Percentiles rank a stretch among this genome's conserved stretches.
Evolutionary conservation across 2,113 vertebrate species (phyloP).

Genomic region (Crotophaga sulcirostris): DNA sequence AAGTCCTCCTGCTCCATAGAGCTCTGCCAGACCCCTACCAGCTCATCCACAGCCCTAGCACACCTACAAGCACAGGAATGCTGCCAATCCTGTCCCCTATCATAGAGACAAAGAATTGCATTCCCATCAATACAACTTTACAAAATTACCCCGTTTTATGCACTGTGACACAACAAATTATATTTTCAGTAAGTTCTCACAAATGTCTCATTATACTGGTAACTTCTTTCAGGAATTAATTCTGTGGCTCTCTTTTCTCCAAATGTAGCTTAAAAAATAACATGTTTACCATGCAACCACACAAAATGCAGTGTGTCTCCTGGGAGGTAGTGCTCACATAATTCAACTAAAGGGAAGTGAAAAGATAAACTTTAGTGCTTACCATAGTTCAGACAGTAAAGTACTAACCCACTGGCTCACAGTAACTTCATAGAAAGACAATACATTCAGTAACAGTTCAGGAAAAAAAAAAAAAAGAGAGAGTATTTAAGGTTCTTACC

Average conservation of each 20-base stretch:
- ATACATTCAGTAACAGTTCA: neutral
- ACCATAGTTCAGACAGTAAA: neutral
- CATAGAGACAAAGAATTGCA: neutral
- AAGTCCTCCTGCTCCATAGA: neutral
- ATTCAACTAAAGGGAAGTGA: neutral
- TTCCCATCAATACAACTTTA: no score
- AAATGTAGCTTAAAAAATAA: neutral
- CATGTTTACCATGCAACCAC: neutral
- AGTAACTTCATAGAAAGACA: neutral
- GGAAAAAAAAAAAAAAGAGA: fast-evolving
- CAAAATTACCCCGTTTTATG: neutral
- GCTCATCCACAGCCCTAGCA: neutral
- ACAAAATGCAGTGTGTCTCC: neutral
- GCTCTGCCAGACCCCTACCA: neutral
- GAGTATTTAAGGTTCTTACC: neutral
- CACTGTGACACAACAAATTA: neutral
- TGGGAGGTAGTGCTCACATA: neutral
- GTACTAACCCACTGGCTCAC: neutral
- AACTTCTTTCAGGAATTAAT: neutral
- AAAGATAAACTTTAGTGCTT: neutral
- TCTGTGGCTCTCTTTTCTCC: neutral
- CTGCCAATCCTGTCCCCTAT: neutral
- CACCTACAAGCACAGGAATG: neutral
- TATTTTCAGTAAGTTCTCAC: neutral
- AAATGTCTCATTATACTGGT: neutral